These are phyloP conservation scores for Candoia aspera DNA, from an alignment of 2,113 vertebrate species.

Conservation along the genomic window DNA sequence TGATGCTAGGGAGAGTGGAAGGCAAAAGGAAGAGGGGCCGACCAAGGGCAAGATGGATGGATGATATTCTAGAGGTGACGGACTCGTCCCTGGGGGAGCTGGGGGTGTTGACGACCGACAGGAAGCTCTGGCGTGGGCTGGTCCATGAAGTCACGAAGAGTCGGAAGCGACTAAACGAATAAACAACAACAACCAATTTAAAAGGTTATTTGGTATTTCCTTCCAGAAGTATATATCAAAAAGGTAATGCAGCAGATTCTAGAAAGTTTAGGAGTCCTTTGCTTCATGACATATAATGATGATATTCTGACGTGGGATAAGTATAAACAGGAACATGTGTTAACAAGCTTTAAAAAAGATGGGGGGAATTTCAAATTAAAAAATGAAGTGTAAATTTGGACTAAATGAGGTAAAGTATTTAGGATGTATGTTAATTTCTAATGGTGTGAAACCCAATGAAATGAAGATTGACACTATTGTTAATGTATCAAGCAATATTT, in stretches of 20 bases:
- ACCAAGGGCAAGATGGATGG: too few relatives aligned
- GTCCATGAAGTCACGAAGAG: too few relatives aligned
- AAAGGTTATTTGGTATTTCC: background rate
- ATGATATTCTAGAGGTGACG: too few relatives aligned
- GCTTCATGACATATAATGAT: background rate
- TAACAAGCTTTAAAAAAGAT: background rate
- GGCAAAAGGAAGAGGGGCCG: too few relatives aligned
- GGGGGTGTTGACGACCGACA: too few relatives aligned
- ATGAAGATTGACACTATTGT: background rate
- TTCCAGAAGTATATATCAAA: background rate
- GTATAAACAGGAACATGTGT: background rate
- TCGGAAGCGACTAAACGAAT: too few relatives aligned
- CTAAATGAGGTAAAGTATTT: background rate
- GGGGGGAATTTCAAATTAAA: background rate
- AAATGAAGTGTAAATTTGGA: background rate
- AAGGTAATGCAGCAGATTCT: background rate
- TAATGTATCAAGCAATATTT: background rate
- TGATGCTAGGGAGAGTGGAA: too few relatives aligned
- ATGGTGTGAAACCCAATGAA: background rate
- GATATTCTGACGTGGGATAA: background rate
- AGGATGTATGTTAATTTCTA: background rate
- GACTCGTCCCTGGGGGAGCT: too few relatives aligned
- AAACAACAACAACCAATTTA: too few relatives aligned
- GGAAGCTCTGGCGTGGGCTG: too few relatives aligned
- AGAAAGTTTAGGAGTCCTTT: background rate